phyloP scores from a whole-genome alignment of 2,113 vertebrate genomes.

The Tragelaphus scriptus region DNA sequence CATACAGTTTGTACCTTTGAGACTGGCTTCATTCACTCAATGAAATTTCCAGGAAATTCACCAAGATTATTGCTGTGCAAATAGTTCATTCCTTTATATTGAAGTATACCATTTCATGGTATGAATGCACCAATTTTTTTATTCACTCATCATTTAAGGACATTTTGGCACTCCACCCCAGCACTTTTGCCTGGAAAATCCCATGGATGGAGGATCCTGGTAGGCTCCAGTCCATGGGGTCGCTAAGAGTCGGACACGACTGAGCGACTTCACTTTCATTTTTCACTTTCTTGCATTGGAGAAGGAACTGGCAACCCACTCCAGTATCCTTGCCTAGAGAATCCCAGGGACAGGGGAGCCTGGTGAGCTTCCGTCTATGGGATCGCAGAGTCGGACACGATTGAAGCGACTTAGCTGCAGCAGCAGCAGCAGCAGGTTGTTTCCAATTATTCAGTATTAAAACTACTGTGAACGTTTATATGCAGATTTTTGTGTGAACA shows the following conservation, averaged over 20 bases:
- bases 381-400: no score
- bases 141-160: not conserved
- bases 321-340: no score
- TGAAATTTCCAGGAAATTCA: not conserved
- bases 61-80: not conserved
- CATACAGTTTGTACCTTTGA: not conserved
- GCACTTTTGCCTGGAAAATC: no score
- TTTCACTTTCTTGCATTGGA: no score
- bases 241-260: no score
- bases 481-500: not conserved
- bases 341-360: no score
- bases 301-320: no score
- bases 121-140: not conserved
- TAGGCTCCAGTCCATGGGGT: no score
- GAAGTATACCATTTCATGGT: not conserved
- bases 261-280: no score
- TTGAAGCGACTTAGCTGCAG: no score
- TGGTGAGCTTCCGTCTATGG: no score
- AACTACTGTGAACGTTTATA: not conserved
- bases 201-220: no score
- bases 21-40: not conserved
- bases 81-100: not conserved
- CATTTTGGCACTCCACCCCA: not conserved
- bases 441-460: not conserved
- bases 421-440: not conserved